Percentiles rank a stretch among this genome's conserved stretches.
Evolutionary conservation across 2,113 vertebrate species (phyloP).

Genomic region (Menidia beryllina): DNA sequence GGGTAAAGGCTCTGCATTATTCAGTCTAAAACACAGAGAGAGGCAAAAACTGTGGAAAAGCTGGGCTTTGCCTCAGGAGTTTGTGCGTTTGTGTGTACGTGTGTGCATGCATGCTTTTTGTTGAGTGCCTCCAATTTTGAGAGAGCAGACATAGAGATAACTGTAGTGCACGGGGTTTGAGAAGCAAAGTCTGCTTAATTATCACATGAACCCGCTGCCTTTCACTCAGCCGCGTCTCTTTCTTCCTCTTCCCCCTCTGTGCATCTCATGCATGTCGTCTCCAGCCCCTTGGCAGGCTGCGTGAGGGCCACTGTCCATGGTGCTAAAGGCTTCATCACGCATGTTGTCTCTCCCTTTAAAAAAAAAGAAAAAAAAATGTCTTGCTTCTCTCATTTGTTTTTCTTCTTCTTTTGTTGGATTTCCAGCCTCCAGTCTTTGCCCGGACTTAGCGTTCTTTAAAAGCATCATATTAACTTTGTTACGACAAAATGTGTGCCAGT

Average conservation of each 20-base stretch:
- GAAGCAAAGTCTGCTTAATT: constrained; percentile 63
- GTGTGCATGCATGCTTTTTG: constrained; percentile 18
- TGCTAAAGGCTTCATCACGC: constrained; percentile 80
- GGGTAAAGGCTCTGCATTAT: constrained; percentile 80
- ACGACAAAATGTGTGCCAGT: constrained; percentile 61
- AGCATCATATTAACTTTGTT: constrained; percentile 71
- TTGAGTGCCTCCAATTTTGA: constrained; percentile 41
- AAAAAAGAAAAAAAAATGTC: too few species aligned
- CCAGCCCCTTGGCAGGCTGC: constrained; percentile 14
- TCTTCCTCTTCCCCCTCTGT: background rate
- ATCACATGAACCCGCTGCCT: constrained; percentile 61
- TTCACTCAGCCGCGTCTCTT: constrained; percentile 14
- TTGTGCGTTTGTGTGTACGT: constrained; percentile 10
- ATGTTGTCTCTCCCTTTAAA: constrained; percentile 50
- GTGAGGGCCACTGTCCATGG: constrained; percentile 75
- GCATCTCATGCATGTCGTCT: background rate
- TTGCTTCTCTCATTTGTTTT: constrained; percentile 39
- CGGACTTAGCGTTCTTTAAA: constrained; percentile 62
- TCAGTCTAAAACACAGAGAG: constrained; percentile 72
- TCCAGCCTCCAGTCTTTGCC: constrained; percentile 51
- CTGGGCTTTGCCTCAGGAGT: constrained; percentile 51
- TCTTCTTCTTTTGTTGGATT: constrained; percentile 46
- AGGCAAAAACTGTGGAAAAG: constrained; percentile 49
- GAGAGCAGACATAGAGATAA: constrained; percentile 37
- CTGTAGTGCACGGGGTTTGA: constrained; percentile 32